A percentile compares a stretch with the other conserved stretches of the same genome.
Conservation (phyloP, 1,140 invertebrate species). For the Fopius arisanus region DNA sequence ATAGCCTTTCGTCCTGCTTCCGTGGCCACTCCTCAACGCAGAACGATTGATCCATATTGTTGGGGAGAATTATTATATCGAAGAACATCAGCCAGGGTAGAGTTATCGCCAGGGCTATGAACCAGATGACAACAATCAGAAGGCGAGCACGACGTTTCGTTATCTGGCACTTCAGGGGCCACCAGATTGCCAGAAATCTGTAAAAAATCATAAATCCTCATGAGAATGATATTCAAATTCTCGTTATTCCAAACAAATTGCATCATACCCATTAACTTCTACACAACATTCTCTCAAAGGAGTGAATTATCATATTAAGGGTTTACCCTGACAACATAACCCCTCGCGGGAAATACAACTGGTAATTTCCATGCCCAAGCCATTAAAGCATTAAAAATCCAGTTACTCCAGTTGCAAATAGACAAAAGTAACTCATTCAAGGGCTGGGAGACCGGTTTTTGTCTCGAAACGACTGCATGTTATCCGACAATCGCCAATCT, state of each 20-base stretch:
- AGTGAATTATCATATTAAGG: neutral
- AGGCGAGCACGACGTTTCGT: constrained; percentile 83
- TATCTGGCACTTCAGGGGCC: constrained; percentile 90
- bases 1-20: constrained; percentile 78
- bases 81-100: constrained; percentile 92
- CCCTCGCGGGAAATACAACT: neutral
- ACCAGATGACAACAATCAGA: constrained; percentile 92
- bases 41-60: constrained; percentile 74
- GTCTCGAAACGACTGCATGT: neutral
- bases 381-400: too few relatives aligned
- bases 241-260: neutral
- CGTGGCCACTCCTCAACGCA: constrained; percentile 88
- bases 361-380: neutral
- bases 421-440: neutral
- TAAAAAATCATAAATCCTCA: constrained; percentile 44
- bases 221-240: too few relatives aligned
- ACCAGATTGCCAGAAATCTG: constrained; percentile 96
- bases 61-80: constrained; percentile 79
- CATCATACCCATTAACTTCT: neutral
- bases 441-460: neutral
- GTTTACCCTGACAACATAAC: neutral
- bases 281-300: neutral
- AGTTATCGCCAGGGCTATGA: constrained; percentile 82
- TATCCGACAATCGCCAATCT: neutral
- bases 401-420: too few relatives aligned